Evolutionary conservation across 2,113 vertebrate species (phyloP), one percentile per base, ranked within the genome.

Genomic region (Bubalus kerabau): DNA sequence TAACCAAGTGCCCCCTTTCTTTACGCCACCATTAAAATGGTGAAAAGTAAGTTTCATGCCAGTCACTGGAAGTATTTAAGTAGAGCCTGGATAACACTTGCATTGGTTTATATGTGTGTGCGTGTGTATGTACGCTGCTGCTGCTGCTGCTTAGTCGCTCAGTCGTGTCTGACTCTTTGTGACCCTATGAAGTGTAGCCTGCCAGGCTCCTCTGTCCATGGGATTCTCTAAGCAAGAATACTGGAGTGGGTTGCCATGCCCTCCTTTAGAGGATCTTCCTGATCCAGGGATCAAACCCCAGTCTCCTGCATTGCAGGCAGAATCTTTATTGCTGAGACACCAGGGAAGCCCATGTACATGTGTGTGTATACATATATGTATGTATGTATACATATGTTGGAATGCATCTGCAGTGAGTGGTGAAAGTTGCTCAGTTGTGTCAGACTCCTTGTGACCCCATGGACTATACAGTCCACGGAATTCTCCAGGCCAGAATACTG

Each of bases 41-140:
- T 57, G 36, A 71, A 82, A 56, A 78, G 54, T 24, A 21, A 94
- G 43, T 85, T 80, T 56, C 11, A 24, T n/a, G 57, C 21, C 24
- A 52, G 32, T 59, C 43, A n/a, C 64, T 86, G 40, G 59, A 92
- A 28, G 2, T 3, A 23, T 81, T 9, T 80, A 71, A 30, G 2
- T 43, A 46, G 90, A 92, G 4, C 14, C 23, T 46, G 24, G 43
- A 80, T 40, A 36, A 56, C 19, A 54, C 57, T 90, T 81, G 16
- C 15, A n/a, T 3, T 64, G 5, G 17, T 59, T 0, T 86, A 4
- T 67, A 12, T 15, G 1, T 48, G 5, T 16, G 23, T 11, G 5
- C 59, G 3, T 52, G 43, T 5, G 16, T 23, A 6, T 15, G 17
- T 43, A 15, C 13, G 2, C 36, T 36, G 15, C 54, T 19, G 9